Percentiles rank a stretch among this genome's conserved stretches.
phyloP scores from a whole-genome alignment of 2,888 invertebrate genomes.

The Gryllus longicercus region DNA sequence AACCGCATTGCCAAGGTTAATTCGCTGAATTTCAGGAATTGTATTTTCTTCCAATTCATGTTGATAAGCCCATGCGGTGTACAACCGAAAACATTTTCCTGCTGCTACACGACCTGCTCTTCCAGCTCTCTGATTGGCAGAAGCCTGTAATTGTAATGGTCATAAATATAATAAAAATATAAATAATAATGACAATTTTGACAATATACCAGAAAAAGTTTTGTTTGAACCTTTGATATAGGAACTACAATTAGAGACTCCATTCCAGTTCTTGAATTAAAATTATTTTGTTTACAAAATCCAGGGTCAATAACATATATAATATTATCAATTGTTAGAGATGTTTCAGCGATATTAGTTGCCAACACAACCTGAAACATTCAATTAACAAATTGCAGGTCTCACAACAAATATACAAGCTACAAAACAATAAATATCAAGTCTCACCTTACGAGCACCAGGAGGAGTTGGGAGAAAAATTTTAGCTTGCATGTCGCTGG shows the following conservation, averaged over 20 bases:
- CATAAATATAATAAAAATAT: neutral
- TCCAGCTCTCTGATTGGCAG: constrained; percentile 96
- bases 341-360: constrained; percentile 99
- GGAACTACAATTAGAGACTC: constrained; percentile 98
- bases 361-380: constrained; percentile 76
- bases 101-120: constrained; percentile 93
- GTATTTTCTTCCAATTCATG: constrained; percentile 98
- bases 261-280: constrained; percentile 96
- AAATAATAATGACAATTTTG: too few species aligned
- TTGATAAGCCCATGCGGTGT: constrained; percentile 98
- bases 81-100: constrained; percentile 96
- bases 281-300: constrained; percentile 98
- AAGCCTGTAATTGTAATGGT: constrained; percentile 54
- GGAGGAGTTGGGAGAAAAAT: constrained; percentile 98
- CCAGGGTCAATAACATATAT: constrained; percentile 99
- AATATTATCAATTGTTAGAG: constrained; percentile 97
- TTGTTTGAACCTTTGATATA: constrained; percentile 71
- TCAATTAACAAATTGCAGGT: neutral
- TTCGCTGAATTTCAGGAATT: constrained; percentile 96
- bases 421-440: neutral
- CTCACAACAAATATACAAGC: neutral
- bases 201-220: neutral
- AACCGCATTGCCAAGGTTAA: constrained; percentile 96
- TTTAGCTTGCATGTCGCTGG: constrained; percentile 98
- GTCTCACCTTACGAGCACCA: constrained; percentile 77